These are phyloP conservation scores for Muscicapa comitata DNA, from an alignment of 2,797 vertebrate species.

Conservation along the genomic window DNA sequence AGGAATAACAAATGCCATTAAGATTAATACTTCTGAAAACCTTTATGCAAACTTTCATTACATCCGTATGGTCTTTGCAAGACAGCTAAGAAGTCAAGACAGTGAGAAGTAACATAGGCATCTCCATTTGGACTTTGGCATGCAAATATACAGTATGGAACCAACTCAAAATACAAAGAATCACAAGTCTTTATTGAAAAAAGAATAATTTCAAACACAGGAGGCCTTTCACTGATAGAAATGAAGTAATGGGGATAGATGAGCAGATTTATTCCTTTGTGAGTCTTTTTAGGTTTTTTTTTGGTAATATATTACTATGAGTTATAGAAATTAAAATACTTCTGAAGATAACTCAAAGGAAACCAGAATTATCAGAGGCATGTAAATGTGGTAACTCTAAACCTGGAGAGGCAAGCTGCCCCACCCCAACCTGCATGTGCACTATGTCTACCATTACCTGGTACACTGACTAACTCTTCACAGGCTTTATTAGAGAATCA, in stretches of 20 bases:
- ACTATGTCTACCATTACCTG: background rate
- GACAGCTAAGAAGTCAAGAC: background rate
- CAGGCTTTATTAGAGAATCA: background rate
- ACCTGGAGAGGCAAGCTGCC: background rate
- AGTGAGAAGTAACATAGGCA: background rate
- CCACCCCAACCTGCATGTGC: background rate
- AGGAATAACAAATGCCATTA: background rate
- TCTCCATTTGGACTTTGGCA: background rate
- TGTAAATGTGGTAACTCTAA: background rate
- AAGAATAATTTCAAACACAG: background rate
- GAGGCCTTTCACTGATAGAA: background rate
- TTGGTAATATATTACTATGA: background rate
- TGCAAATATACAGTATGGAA: background rate
- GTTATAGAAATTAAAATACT: background rate
- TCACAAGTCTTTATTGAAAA: background rate
- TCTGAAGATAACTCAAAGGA: background rate
- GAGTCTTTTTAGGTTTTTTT: no score
- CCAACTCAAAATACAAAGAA: background rate
- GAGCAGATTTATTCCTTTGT: background rate
- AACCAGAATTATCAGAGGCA: background rate
- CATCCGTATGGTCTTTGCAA: background rate
- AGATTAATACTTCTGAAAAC: background rate
- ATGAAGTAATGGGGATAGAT: background rate
- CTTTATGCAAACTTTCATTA: background rate
- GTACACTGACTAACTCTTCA: background rate